Evolutionary conservation across 2,888 invertebrate species (phyloP).

Genomic region (Drosophila kambysellisi): DNA sequence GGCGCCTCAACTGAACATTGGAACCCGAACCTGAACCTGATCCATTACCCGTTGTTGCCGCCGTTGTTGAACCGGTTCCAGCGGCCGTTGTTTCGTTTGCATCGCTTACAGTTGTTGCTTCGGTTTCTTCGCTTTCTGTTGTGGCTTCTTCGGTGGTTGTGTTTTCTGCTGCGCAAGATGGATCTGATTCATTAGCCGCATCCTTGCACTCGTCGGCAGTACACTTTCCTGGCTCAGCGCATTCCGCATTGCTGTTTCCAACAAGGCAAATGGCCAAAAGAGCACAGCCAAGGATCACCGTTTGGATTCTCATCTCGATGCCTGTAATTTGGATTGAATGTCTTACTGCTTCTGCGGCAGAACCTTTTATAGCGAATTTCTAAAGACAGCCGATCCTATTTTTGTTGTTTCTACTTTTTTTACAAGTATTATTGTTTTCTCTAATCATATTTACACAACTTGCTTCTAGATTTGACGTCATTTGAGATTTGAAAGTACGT

Average conservation of each 20-base stretch:
- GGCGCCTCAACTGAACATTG: neutral
- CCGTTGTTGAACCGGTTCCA: no score
- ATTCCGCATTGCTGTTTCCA: constrained; percentile 9
- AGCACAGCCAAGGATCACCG: constrained; percentile 22
- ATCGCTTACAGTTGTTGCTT: no score
- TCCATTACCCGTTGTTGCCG: no score
- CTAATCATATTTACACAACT: neutral
- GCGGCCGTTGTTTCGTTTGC: no score
- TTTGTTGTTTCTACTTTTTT: no score
- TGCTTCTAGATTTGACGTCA: neutral
- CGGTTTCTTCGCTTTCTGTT: no score
- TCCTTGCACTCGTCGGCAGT: neutral
- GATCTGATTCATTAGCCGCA: neutral
- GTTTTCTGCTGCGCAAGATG: no score
- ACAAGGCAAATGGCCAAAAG: constrained; percentile 22
- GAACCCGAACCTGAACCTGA: no score
- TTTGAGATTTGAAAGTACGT: constrained; percentile 6
- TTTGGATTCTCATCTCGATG: constrained; percentile 29
- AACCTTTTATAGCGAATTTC: constrained; percentile 21
- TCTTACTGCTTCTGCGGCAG: neutral
- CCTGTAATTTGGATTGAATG: constrained; percentile 5
- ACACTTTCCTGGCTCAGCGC: neutral
- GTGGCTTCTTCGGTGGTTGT: no score
- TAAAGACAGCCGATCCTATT: no score
- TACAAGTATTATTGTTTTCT: no score